These are phyloP conservation scores for Leptopilina boulardi DNA, from an alignment of 1,140 invertebrate species.

Conservation along the genomic window DNA sequence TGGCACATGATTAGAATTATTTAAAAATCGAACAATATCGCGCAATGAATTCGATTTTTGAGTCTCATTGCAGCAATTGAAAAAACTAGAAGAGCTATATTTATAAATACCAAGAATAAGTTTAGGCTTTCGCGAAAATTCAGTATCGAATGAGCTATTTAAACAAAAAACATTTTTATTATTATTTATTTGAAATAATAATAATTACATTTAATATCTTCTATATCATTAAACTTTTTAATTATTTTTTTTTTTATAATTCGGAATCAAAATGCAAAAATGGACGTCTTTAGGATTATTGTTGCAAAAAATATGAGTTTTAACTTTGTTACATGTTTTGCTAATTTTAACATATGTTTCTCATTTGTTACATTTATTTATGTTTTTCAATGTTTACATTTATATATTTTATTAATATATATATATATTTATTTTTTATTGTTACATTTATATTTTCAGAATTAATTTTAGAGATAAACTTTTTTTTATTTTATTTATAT, in stretches of 20 bases:
- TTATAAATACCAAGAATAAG: neutral
- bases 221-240: neutral
- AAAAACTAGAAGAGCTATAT: neutral
- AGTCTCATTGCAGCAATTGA: slow-evolving; percentile 35
- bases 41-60: neutral
- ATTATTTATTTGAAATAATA: neutral
- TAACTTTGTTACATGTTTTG: neutral
- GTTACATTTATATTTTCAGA: no score
- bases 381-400: neutral
- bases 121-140: neutral
- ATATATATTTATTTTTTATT: no score
- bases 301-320: neutral
- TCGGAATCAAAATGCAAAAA: neutral
- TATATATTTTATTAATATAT: no score
- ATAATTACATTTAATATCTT: neutral
- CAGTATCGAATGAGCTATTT: slow-evolving; percentile 2
- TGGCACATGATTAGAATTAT: slow-evolving; percentile 63
- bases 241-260: neutral
- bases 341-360: neutral
- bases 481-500: no score
- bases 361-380: neutral
- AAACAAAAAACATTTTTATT: no score
- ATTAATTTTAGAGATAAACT: no score
- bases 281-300: slow-evolving; percentile 7
- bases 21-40: slow-evolving; percentile 29